Base-by-base conservation (phyloP, 2,888 invertebrate genomes). In the Neoitamus cyanurus region DNA sequence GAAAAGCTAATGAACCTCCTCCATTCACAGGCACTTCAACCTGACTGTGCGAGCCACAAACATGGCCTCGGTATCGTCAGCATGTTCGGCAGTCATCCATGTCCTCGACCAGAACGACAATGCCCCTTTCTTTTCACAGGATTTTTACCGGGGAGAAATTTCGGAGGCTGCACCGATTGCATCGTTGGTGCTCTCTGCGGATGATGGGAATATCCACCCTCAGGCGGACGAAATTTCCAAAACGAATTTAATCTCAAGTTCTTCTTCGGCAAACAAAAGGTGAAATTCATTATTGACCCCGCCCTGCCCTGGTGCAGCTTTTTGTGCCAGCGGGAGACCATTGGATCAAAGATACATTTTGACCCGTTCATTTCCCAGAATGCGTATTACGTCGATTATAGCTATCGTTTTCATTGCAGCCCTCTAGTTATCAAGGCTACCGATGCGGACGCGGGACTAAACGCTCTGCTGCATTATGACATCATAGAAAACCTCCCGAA, bases 91-190 rank as follows among this genome's bases (percentile, higher is more conserved):
- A 34, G 92, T 95, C 15, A 94, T 98, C 85, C 97, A 97, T 92
- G 95, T 98, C 85, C 92, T 97, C 86, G 98, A 98, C 92, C 94
- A 94, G 88, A 98, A 98, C 92, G 97, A 97, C 91, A 96, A 95
- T 91, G 92, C 94, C 30, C 97, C 97, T 0, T 91, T 92, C 87
- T 95, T 97, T 90, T 89, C 93, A 30, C 94, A 94, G 88, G 93
- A 93, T 70, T 89, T 91, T 86, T 96, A 95, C 91, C 92, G 92
- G 86, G 97, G 96, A n/a, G 93, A 93, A 88, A 94, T 96, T 86
- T 94, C 94, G 77, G 97, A 97, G 92, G 94, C 95, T 28, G 94
- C 95, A 3, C 92, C 93, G 30, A 92, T 95, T 85, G 95, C 95
- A 86, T 95, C 96, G 69, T 92, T 97, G 84, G 95, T 97, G 73